phyloP scores from a whole-genome alignment of 2,113 vertebrate species.

The Leuciscus idus region DNA sequence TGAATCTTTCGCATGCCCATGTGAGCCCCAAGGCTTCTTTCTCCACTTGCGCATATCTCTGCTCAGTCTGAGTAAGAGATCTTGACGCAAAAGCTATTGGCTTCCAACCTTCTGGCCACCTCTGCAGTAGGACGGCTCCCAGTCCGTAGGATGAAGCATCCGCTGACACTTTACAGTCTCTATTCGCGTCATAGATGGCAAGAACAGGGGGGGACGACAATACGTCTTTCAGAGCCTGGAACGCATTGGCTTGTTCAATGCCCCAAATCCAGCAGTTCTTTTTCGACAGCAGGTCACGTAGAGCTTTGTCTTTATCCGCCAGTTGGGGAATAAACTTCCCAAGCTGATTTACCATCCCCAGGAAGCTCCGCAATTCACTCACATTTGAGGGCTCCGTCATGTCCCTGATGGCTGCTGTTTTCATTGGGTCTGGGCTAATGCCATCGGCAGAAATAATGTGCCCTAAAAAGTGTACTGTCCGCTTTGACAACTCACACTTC shows the following conservation, averaged over 20 bases:
- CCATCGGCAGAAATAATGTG: neutral
- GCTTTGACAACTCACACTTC: constrained; percentile 27
- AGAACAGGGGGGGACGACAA: neutral
- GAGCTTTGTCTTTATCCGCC: constrained; percentile 30
- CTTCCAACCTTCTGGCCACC: too few species aligned
- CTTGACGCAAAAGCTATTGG: too few species aligned
- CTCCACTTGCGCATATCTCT: too few species aligned
- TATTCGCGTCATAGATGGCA: too few species aligned
- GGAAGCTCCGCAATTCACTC: neutral
- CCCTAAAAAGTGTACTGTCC: constrained; percentile 27
- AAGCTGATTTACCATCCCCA: constrained; percentile 51
- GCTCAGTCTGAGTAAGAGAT: too few species aligned
- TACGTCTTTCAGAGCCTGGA: too few species aligned
- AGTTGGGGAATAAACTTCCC: constrained; percentile 51
- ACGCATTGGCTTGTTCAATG: neutral
- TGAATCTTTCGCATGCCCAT: neutral
- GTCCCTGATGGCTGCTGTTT: neutral
- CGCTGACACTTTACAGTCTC: too few species aligned
- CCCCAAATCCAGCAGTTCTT: constrained; percentile 46
- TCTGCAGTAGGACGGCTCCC: too few species aligned
- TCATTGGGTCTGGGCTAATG: constrained; percentile 29
- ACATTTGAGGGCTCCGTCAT: constrained; percentile 23
- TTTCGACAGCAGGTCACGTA: constrained; percentile 13
- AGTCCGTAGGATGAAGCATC: too few species aligned
- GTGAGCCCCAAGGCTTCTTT: too few species aligned